Evolutionary conservation across 2,113 vertebrate species (phyloP), one percentile per base, ranked within the genome.

Genomic region (Gallinago undulata): DNA sequence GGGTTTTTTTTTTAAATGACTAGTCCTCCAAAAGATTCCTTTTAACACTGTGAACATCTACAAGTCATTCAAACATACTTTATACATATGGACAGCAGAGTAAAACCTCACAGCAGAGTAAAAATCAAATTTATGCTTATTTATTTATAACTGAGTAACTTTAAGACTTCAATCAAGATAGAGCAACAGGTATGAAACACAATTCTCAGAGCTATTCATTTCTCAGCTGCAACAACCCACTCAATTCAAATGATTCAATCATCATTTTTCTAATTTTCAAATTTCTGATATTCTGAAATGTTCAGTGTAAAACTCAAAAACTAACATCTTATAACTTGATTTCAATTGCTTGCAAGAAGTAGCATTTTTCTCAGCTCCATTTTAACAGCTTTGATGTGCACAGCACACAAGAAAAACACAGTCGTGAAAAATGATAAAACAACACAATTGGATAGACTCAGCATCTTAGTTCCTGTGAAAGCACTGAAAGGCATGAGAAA

Each of bases 71-170:
- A 84, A 43, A 67, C 7, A 47, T 35, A 24, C 24, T 55, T 89
- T 70, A 63, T n/a, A 27, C 8, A 30, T 19, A 84, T 59, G 1
- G 11, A 70, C 19, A 60, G 56, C 27, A 67, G 69, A 90, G 39
- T 39, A 39, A 39, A 83, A 68, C 9, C 12, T 63, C 63, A 69
- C 13, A 70, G 55, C 4, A 77, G 7, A 45, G 14, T 72, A 84
- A 81, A 92, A 77, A 45, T 89, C 72, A 92, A 95, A 96, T 87
- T 84, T 84, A 67, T 86, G 47, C n/a, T 85, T 50, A 77, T 96
- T 92, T 96, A 96, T 94, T 95, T 96, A 94, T 37, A 96, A 66
- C 31, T 85, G 62, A 97, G 82, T 97, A 95, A 97, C 87, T 96
- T 92, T 18, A 93, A 94, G 48, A 93, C 27, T 75, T 95, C 80